Conservation (phyloP, 2,888 invertebrate species). For the Drosophila pseudotakahashii region DNA sequence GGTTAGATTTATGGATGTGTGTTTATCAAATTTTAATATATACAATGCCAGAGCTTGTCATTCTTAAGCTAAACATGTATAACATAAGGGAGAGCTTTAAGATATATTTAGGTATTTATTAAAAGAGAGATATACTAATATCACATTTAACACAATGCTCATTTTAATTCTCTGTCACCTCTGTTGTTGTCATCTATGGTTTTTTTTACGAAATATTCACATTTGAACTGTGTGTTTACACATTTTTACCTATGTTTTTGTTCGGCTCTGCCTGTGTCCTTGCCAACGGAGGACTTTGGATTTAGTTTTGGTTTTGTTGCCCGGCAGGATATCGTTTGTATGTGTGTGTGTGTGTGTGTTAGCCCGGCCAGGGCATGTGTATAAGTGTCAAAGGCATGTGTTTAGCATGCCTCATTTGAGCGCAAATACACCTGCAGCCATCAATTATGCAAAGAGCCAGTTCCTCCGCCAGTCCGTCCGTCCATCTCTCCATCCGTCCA, state of each 20-base stretch:
- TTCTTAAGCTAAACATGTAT: too few species aligned
- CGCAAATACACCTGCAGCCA: slow-evolving; percentile 79
- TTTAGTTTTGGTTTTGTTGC: slow-evolving; percentile 54
- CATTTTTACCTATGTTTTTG: slow-evolving; percentile 46
- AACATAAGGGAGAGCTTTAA: background rate
- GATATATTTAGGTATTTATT: background rate
- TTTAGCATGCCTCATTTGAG: slow-evolving; percentile 79
- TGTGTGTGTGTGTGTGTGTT: slow-evolving; percentile 2
- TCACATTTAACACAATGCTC: background rate
- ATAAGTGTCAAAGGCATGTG: slow-evolving; percentile 77
- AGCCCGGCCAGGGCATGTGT: slow-evolving; percentile 35
- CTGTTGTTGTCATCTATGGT: slow-evolving; percentile 35
- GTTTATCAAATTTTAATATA: background rate
- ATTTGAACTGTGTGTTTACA: slow-evolving; percentile 49
- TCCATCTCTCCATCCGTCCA: slow-evolving; percentile 25
- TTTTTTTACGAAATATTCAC: slow-evolving; percentile 54
- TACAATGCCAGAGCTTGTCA: background rate
- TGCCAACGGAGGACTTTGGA: slow-evolving; percentile 14
- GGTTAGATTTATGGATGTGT: background rate
- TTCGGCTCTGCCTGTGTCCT: slow-evolving; percentile 35
- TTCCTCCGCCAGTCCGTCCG: slow-evolving; percentile 24
- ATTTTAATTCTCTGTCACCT: slow-evolving; percentile 20
- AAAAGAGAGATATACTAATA: too few species aligned
- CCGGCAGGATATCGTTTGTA: slow-evolving; percentile 23
- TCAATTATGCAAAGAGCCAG: slow-evolving; percentile 77